Base-by-base conservation (phyloP, 2,797 vertebrate species). In the Malacoraja senta region DNA sequence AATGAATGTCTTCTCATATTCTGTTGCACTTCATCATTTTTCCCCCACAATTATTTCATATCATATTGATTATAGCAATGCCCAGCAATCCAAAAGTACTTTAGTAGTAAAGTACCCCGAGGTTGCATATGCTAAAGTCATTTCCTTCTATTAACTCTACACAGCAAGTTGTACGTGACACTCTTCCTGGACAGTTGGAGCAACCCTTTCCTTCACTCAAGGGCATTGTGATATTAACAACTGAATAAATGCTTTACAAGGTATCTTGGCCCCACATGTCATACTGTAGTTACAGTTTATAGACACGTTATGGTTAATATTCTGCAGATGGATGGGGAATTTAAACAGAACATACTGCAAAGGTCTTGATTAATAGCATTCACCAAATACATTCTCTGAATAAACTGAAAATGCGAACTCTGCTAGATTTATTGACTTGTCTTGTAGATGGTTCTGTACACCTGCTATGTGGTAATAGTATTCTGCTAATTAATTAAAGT, bases 221-320 rank as follows among this genome's bases (percentile, higher is more conserved):
- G 90, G 32, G 24, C 35, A 91, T 74, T 21, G 19, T 44, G 38
- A 15, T 76, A 53, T n/a, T 76, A 74, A 53, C 71, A 76, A 44
- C 71, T 8, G 38, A 92, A 92, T 21, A 92, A 88, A 88, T 8
- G 84, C 63, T 88, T 68, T 88, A 38, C 84, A 88, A 32, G n/a
- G 15, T 92, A 74, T 19, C 68, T 74, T 44, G 90, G 90, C 71
- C 44, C 9, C 68, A n/a, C 71, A 72, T 91, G 71, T 72, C 90
- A 29, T n/a, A 92, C 71, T 53, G 68, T 92, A 29, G 90, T 58
- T 92, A 71, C 72, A 53, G 90, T 92, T 92, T 76, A 88, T 76
- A 76, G 90, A 76, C 90, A 76, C 76, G 90, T 92, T 74, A 72
- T 74, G 90, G 90, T 92, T 92, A 92, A 92, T 92, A 92, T 92